Base-by-base conservation (phyloP, 2,113 vertebrate species). In the Patagioenas fasciata region DNA sequence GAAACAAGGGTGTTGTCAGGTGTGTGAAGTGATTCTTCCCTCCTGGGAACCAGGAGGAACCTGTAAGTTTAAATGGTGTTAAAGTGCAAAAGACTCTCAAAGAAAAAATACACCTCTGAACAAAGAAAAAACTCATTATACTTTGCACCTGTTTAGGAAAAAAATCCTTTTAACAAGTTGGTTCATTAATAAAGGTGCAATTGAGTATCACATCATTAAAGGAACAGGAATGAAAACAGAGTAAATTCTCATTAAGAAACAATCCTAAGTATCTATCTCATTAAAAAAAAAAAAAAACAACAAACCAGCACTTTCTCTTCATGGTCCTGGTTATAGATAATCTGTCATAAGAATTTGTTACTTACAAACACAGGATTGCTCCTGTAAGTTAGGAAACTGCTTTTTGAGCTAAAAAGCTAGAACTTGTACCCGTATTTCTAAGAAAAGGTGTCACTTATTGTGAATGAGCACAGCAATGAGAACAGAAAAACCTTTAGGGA, bases 101-200 rank as follows among this genome's bases (percentile, higher is more conserved):
- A 98, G 93, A 86, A 97, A 97, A 97, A 97, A 93, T 97, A 95
- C 96, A 80, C 82, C 95, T 97, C 91, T 79, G 83, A 94, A 96
- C 96, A 96, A 96, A 95, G 95, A 80, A 95, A 92, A 86, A 96
- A 65, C 64, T 97, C 97, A 97, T 97, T 93, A 96, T 97, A 97
- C 98, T 98, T 99, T 97, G 96, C 98, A 98, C 98, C 98, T 98
- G 97, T 98, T 98, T 98, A 98, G 96, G 97, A 97, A 90, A 95
- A 96, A 96, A 96, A 96, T 96, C 96, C 96, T 92, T 96, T 96
- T 94, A 94, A 95, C 93, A 72, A 92, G 58, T 80, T 15, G 10
- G 79, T 89, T 96, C 93, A 64, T 96, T 95, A 94, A 95, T 95
- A 96, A 97, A 94, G 91, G 94, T 94, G 95, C 75, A 93, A 95